These are phyloP conservation scores for Aeoliscus strigatus DNA, from an alignment of 2,797 vertebrate genomes.

Conservation along the genomic window DNA sequence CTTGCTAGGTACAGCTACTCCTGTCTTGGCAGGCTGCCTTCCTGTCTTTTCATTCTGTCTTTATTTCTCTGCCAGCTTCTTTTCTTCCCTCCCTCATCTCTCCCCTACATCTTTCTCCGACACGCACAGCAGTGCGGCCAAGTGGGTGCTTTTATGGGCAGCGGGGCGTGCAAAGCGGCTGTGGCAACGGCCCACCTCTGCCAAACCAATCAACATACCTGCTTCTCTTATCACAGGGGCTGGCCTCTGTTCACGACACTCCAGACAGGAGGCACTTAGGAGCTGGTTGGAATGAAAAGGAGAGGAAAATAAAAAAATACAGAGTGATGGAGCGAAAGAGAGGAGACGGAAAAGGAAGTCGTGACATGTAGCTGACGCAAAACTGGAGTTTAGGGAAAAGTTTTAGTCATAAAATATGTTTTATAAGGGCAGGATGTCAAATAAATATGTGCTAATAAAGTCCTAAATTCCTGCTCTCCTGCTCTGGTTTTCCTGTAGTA, in stretches of 20 bases:
- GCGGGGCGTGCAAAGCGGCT: slow-evolving; percentile 61
- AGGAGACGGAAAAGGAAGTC: slow-evolving; percentile 1
- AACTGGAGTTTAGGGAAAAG: background rate
- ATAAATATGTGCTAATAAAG: slow-evolving; percentile 6
- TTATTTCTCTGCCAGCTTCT: slow-evolving; percentile 53
- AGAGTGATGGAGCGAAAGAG: background rate
- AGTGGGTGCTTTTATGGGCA: slow-evolving; percentile 48
- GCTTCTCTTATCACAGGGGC: slow-evolving; percentile 49
- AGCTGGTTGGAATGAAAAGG: slow-evolving; percentile 5
- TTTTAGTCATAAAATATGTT: slow-evolving; percentile 4
- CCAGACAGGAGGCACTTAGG: slow-evolving; percentile 23
- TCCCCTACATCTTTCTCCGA: slow-evolving; percentile 42
- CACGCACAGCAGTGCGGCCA: slow-evolving; percentile 51
- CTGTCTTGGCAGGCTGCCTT: slow-evolving; percentile 46
- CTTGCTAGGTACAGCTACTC: slow-evolving; percentile 43
- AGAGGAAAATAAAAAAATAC: slow-evolving; percentile 1
- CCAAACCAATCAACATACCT: slow-evolving; percentile 72
- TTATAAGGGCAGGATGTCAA: background rate
- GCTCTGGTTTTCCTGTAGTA: slow-evolving; percentile 12
- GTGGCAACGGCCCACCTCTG: slow-evolving; percentile 52
- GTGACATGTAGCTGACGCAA: background rate
- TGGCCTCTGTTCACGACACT: slow-evolving; percentile 46
- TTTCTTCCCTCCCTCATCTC: slow-evolving; percentile 42
- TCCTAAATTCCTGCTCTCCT: background rate
- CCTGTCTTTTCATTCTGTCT: slow-evolving; percentile 40